Base-by-base conservation (phyloP, 2,888 invertebrate species). In the Drosophila mulleri region DNA sequence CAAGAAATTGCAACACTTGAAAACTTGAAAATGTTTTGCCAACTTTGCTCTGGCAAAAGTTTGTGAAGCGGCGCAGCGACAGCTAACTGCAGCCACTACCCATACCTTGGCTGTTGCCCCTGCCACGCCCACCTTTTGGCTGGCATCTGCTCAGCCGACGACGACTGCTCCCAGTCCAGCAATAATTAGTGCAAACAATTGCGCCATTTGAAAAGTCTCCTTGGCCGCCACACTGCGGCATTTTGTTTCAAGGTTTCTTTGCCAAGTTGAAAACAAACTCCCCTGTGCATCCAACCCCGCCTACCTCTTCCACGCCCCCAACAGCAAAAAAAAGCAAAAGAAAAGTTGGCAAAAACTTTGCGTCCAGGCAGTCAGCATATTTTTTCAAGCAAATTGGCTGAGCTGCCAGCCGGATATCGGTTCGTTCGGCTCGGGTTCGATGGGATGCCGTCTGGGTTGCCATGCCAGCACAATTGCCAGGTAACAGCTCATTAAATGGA, bases 101-200 rank as follows among this genome's bases (percentile, higher is more conserved):
- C 56, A 52, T 32, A 9, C 11, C 6, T 11, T 14, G 5, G 2
- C 16, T 16, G 2, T 11, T 5, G 16, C 4, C 18, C 18, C 3
- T 2, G 16, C 23, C 39, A 0, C 5, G 2, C 1, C 18, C 18
- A 6, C 1, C 39, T 16, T 8, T 8, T 3, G 7, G 11, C 23
- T 23, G 37, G 53, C 20, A 23, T 35, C 48, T 48, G 48, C 35
- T 23, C 48, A 47, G 45, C 50, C 45, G 42, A 42, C 11, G 37
- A 32, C 2, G 37, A 32, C 41, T 37, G 37, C 44, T 58, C 58
- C 72, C 59, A 64, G 58, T 59, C 64, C 70, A 57, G 70, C 79
- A 76, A 85, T 85, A 85, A 85, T 89, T 85, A 85, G 85, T 87
- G 85, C 82, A 89, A 85, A 82, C 89, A 84, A 89, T 86, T 86